Evolutionary conservation across 2,888 invertebrate genomes (phyloP).

Genomic region (Steromphala cineraria): DNA sequence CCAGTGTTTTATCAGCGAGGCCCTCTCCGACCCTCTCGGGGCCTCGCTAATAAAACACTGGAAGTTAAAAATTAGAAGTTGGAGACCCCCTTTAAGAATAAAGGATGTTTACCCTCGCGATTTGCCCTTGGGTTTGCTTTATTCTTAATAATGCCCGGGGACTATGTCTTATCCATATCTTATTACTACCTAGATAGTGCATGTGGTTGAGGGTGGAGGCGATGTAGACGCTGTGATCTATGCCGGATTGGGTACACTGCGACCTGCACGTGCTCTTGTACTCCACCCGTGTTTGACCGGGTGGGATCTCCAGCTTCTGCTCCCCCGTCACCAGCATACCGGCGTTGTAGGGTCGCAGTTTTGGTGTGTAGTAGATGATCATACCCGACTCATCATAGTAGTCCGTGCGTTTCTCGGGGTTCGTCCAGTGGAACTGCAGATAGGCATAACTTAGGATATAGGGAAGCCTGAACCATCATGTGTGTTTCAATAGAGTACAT

Average conservation of each 20-base stretch:
- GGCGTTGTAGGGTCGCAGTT: constrained; percentile 42
- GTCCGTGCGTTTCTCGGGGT: constrained; percentile 31
- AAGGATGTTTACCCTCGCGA: too few species aligned
- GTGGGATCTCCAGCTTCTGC: constrained; percentile 45
- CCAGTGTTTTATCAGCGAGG: too few species aligned
- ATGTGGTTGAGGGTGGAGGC: constrained; percentile 36
- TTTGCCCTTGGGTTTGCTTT: too few species aligned
- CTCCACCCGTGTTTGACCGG: constrained; percentile 18
- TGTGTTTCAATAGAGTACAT: too few species aligned
- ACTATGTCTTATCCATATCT: too few species aligned
- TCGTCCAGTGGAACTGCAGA: constrained; percentile 56
- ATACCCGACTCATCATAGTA: constrained; percentile 50
- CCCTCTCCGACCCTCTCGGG: too few species aligned
- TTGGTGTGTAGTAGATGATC: constrained; percentile 44
- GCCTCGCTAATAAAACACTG: too few species aligned
- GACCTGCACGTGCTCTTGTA: constrained; percentile 18
- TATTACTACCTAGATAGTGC: constrained; percentile 40
- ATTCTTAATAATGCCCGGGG: too few species aligned
- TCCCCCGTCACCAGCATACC: constrained; percentile 48
- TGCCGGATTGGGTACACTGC: constrained; percentile 26
- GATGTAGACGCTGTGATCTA: constrained; percentile 34
- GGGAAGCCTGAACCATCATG: too few species aligned
- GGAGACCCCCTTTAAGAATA: too few species aligned
- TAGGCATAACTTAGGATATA: too few species aligned
- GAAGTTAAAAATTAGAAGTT: too few species aligned